These are phyloP conservation scores for Cladopsammia gracilis DNA, from an alignment of 64 coral and sea anemone genomes.

Conservation along the genomic window DNA sequence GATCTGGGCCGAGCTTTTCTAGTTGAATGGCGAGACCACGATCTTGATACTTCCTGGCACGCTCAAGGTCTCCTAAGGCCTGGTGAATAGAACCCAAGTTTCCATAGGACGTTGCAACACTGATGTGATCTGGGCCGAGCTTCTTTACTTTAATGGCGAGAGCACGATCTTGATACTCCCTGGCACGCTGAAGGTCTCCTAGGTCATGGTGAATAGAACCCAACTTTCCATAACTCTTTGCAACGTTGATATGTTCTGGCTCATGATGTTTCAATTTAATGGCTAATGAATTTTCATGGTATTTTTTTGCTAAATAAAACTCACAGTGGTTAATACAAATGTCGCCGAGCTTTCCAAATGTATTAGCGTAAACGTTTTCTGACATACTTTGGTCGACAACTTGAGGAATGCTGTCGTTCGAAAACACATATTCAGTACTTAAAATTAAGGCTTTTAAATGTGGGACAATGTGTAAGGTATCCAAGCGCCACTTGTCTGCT, in stretches of 20 bases:
- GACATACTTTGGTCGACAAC: background rate
- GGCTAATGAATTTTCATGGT: background rate
- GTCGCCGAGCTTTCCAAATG: background rate
- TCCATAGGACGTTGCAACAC: too few species aligned
- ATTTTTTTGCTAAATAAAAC: background rate
- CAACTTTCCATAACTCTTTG: background rate
- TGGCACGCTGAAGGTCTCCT: slow-evolving; percentile 10
- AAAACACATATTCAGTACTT: background rate
- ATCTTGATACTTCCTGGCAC: too few species aligned
- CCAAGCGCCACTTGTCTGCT: too few species aligned
- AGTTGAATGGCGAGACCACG: background rate
- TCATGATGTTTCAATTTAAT: background rate
- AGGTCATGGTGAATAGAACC: background rate
- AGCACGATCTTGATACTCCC: background rate
- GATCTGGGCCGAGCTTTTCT: background rate
- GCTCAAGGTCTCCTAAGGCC: too few species aligned
- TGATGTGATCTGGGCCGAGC: slow-evolving; percentile 11
- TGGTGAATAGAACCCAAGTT: too few species aligned
- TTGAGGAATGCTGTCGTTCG: background rate
- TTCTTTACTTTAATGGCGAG: slow-evolving; percentile 8
- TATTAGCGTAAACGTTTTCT: background rate
- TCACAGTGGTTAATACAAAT: background rate
- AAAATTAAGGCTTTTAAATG: background rate
- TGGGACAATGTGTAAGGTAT: background rate
- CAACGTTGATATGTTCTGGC: background rate